Percentiles rank a stretch among this genome's conserved stretches.
phyloP scores from a whole-genome alignment of 2,113 vertebrate species.

The Cyphomyrus discorhynchus region DNA sequence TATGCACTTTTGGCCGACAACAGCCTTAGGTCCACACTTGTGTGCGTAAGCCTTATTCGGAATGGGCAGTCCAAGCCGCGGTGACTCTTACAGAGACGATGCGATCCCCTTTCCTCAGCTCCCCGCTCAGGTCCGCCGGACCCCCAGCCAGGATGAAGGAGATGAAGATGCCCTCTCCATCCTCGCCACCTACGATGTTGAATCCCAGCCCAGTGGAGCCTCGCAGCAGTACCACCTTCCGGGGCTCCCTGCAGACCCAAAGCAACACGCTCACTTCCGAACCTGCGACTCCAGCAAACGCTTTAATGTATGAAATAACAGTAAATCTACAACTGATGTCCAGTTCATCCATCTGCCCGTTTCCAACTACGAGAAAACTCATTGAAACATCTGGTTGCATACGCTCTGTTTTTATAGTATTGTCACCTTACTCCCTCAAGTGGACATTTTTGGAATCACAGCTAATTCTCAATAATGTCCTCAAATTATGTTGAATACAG shows the following conservation, averaged over 20 bases:
- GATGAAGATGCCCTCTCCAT: conserved; percentile 97
- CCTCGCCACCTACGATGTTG: conserved; percentile 97
- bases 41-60: background rate
- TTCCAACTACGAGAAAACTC: background rate
- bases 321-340: background rate
- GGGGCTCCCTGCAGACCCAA: conserved; percentile 68
- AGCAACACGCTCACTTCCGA: background rate
- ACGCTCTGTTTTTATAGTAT: background rate
- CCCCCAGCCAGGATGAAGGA: conserved; percentile 96
- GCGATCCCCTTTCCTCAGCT: conserved; percentile 90
- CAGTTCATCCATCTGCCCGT: background rate
- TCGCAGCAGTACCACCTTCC: conserved; percentile 83
- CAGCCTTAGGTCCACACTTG: background rate
- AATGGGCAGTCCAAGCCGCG: background rate
- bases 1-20: background rate
- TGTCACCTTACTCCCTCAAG: background rate
- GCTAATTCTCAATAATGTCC: background rate
- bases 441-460: background rate
- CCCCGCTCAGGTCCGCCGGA: conserved; percentile 92
- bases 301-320: background rate
- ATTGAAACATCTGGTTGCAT: background rate
- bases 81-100: conserved; percentile 78
- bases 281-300: background rate
- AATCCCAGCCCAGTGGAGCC: conserved; percentile 93
- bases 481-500: background rate